Evolutionary conservation across 1,140 invertebrate genomes (phyloP).

Genomic region (Charaxes varanes): DNA sequence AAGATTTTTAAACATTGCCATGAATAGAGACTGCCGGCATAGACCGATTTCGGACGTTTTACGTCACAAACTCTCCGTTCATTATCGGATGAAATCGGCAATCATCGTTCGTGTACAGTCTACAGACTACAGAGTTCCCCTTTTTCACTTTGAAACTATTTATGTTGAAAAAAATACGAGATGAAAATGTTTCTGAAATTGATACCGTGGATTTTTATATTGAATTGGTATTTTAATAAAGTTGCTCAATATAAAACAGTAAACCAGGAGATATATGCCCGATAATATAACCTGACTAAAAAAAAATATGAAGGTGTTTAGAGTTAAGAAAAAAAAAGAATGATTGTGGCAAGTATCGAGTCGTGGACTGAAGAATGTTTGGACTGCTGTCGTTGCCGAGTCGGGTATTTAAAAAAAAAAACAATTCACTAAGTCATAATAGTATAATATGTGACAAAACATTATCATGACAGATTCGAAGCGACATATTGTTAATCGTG

Average conservation of each 20-base stretch:
- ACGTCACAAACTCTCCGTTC: too few species aligned
- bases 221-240: background rate
- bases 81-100: too few species aligned
- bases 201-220: too few species aligned
- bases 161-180: too few species aligned
- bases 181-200: too few species aligned
- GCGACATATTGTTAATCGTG: conserved; percentile 23
- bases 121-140: too few species aligned
- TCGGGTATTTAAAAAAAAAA: conserved; percentile 11
- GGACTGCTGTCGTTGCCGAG: conserved; percentile 25
- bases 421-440: conserved; percentile 5
- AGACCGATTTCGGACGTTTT: too few species aligned
- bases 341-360: conserved; percentile 29
- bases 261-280: background rate
- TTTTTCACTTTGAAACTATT: too few species aligned
- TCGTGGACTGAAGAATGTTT: conserved; percentile 46
- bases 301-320: background rate
- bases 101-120: too few species aligned
- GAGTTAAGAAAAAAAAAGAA: conserved; percentile 9
- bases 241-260: conserved; percentile 1
- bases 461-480: conserved; percentile 40
- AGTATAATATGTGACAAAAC: conserved; percentile 29
- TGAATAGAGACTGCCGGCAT: too few species aligned
- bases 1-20: too few species aligned
- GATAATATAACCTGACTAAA: background rate